A percentile compares a stretch with the other conserved stretches of the same genome.
These are phyloP conservation scores for Hydriomena furcata DNA, from an alignment of 2,888 invertebrate genomes.

Conservation along the genomic window DNA sequence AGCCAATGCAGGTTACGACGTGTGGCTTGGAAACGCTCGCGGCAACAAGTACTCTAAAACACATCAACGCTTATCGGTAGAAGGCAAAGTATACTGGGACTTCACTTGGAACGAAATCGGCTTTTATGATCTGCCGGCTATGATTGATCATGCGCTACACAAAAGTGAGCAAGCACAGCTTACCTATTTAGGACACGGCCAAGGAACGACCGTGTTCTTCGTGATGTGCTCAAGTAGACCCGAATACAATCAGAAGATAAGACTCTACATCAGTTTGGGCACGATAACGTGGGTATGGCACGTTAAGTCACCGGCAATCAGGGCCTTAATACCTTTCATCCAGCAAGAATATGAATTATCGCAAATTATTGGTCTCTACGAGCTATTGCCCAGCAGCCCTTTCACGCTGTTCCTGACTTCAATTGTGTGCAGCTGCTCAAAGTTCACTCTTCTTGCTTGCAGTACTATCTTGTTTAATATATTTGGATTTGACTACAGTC, in stretches of 20 bases:
- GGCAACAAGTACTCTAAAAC: slow-evolving; percentile 3
- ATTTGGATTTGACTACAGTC: slow-evolving; percentile 4
- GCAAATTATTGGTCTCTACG: neutral
- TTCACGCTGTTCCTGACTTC: slow-evolving; percentile 1
- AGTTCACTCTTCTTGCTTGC: neutral
- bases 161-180: neutral
- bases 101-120: slow-evolving; percentile 13
- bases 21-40: slow-evolving; percentile 11
- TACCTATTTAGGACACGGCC: slow-evolving; percentile 1
- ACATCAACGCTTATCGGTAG: neutral
- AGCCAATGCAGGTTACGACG: slow-evolving; percentile 5
- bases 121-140: slow-evolving; percentile 3
- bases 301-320: neutral
- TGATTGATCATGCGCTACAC: neutral
- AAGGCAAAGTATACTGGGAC: slow-evolving; percentile 4
- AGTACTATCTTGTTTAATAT: slow-evolving; percentile 2
- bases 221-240: slow-evolving; percentile 5
- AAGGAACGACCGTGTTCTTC: slow-evolving; percentile 6
- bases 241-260: slow-evolving; percentile 7
- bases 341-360: neutral
- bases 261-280: neutral
- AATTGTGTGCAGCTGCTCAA: slow-evolving; percentile 7
- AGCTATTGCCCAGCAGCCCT: neutral
- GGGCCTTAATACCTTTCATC: neutral
- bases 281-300: slow-evolving; percentile 9